phyloP scores from a whole-genome alignment of 1,140 invertebrate genomes.

The Rhyzopertha dominica region DNA sequence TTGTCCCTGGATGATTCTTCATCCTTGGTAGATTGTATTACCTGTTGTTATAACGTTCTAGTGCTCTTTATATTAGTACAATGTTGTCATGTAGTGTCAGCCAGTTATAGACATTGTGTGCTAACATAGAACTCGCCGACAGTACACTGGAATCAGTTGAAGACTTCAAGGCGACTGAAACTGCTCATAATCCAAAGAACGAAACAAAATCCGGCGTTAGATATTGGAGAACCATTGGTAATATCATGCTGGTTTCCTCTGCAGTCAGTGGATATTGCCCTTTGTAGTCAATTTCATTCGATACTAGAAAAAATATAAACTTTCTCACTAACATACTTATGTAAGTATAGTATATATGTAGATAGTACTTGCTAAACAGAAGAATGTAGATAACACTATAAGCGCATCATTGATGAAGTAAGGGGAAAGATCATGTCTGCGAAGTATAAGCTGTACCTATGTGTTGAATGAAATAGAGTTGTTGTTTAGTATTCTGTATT shows the following conservation, averaged over 20 bases:
- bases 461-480: no score
- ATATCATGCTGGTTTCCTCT: slow-evolving; percentile 84
- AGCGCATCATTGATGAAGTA: no score
- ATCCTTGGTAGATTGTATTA: no score
- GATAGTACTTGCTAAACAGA: no score
- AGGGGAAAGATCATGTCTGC: no score
- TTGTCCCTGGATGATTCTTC: no score
- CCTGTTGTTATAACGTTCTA: no score
- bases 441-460: no score
- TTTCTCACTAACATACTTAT: not conserved
- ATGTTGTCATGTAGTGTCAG: slow-evolving; percentile 92
- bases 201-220: slow-evolving; percentile 90
- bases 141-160: slow-evolving; percentile 96
- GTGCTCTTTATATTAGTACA: no score
- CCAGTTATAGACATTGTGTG: slow-evolving; percentile 94
- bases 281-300: slow-evolving; percentile 85
- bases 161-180: slow-evolving; percentile 97
- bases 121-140: slow-evolving; percentile 98
- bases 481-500: no score
- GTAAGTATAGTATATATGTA: no score
- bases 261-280: slow-evolving; percentile 67
- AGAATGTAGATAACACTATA: no score
- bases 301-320: slow-evolving; percentile 59
- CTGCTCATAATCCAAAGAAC: slow-evolving; percentile 96
- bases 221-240: slow-evolving; percentile 95